Percentiles rank a stretch among this genome's conserved stretches.
phyloP scores from a whole-genome alignment of 1,140 invertebrate species.

The Platyura marginata region DNA sequence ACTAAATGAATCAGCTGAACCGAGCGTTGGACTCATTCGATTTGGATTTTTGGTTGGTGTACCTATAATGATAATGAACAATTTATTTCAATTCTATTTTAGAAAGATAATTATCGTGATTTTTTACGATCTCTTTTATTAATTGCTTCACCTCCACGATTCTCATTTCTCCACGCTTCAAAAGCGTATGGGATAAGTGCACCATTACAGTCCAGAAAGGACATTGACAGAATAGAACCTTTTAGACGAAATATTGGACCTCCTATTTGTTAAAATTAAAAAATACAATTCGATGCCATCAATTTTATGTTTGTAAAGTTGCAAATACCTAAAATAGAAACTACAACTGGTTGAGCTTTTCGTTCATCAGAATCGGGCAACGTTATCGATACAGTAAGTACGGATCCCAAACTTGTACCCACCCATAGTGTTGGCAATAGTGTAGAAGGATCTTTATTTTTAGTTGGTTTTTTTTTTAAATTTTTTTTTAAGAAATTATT shows the following conservation, averaged over 20 bases:
- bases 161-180: slow-evolving; percentile 77
- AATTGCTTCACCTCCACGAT: slow-evolving; percentile 39
- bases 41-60: slow-evolving; percentile 39
- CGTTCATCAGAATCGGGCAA: slow-evolving; percentile 65
- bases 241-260: slow-evolving; percentile 85
- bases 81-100: too few species aligned
- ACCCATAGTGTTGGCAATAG: slow-evolving; percentile 81
- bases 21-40: slow-evolving; percentile 56
- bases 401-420: slow-evolving; percentile 86
- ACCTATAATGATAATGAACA: slow-evolving; percentile 15
- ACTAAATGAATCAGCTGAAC: slow-evolving; percentile 32
- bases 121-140: slow-evolving; percentile 24
- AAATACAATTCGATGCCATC: too few species aligned
- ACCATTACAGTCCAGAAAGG: slow-evolving; percentile 87
- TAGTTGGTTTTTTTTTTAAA: too few species aligned
- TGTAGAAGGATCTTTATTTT: slow-evolving; percentile 44
- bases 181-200: slow-evolving; percentile 65
- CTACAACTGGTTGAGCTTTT: slow-evolving; percentile 71
- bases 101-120: too few species aligned
- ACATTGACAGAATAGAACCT: slow-evolving; percentile 81
- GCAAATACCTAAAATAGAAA: slow-evolving; percentile 76
- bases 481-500: too few species aligned
- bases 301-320: too few species aligned
- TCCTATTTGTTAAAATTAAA: slow-evolving; percentile 34
- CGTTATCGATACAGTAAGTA: slow-evolving; percentile 77